Conservation (phyloP, 1,140 invertebrate genomes). For the Drosophila sturtevanti region DNA sequence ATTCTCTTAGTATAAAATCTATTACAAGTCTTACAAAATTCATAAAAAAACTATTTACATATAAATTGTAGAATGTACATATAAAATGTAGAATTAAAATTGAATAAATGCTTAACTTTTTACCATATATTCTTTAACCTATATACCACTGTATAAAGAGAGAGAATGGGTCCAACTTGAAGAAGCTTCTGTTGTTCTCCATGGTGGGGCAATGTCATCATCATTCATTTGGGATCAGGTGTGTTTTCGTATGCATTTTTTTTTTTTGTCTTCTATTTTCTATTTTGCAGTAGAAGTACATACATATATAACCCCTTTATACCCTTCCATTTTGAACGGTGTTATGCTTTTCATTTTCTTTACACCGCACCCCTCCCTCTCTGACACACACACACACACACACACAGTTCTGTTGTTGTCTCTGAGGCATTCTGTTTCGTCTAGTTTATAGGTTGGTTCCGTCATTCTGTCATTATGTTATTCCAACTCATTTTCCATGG, state of each 20-base stretch:
- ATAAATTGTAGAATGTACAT: too few relatives aligned
- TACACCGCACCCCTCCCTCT: not conserved
- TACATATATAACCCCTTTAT: too few relatives aligned
- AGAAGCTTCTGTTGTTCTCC: constrained; percentile 2
- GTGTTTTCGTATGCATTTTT: constrained; percentile 59
- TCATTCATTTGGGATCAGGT: constrained; percentile 78
- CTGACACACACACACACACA: constrained; percentile 2
- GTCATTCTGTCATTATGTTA: not conserved
- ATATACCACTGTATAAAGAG: not conserved
- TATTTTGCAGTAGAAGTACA: not conserved
- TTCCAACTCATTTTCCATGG: not conserved
- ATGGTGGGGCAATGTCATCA: constrained; percentile 58
- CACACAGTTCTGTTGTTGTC: not conserved
- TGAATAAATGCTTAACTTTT: too few relatives aligned
- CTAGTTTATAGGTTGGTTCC: not conserved
- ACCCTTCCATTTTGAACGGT: not conserved
- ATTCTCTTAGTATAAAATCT: too few relatives aligned
- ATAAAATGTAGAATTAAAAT: too few relatives aligned
- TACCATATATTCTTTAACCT: too few relatives aligned
- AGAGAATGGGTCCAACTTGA: not conserved
- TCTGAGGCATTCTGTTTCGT: not conserved
- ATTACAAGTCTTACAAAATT: too few relatives aligned
- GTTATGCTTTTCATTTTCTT: constrained; percentile 12
- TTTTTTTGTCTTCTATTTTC: not conserved
- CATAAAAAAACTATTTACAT: too few relatives aligned